Percentiles rank a stretch among this genome's conserved stretches.
phyloP scores from a whole-genome alignment of 1,140 invertebrate species.

The Zaprionus camerounensis region DNA sequence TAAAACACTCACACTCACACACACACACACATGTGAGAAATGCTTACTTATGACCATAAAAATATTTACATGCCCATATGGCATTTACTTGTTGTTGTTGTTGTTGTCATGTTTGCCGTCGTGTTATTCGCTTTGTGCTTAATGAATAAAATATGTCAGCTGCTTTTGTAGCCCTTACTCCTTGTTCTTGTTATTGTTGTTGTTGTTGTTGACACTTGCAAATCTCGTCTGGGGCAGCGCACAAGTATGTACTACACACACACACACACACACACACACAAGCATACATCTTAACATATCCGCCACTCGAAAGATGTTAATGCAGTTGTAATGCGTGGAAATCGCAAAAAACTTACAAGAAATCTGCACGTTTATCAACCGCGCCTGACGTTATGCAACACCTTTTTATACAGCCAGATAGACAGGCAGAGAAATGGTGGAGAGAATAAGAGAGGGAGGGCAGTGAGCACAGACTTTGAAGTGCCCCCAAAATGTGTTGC shows the following conservation, averaged over 20 bases:
- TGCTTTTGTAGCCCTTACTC: slow-evolving; percentile 53
- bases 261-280: background rate
- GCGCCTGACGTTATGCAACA: slow-evolving; percentile 22
- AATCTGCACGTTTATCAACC: slow-evolving; percentile 9
- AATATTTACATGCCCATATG: slow-evolving; percentile 76
- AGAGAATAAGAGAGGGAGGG: background rate
- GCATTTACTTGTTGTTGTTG: slow-evolving; percentile 47
- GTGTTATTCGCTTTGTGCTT: slow-evolving; percentile 69
- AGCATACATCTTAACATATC: slow-evolving; percentile 42
- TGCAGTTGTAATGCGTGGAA: slow-evolving; percentile 27
- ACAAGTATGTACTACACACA: slow-evolving; percentile 49
- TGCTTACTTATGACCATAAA: slow-evolving; percentile 82
- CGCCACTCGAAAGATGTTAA: slow-evolving; percentile 16
- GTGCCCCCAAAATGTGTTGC: background rate
- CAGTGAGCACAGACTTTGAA: background rate
- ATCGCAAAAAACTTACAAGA: slow-evolving; percentile 23
- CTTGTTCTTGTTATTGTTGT: slow-evolving; percentile 5
- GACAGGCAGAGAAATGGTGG: background rate
- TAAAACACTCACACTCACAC: background rate
- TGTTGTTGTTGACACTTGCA: slow-evolving; percentile 61
- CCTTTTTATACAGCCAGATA: slow-evolving; percentile 14
- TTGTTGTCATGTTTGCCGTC: slow-evolving; percentile 67
- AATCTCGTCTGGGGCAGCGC: slow-evolving; percentile 50
- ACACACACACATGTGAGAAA: slow-evolving; percentile 43
- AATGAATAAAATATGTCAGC: slow-evolving; percentile 81